Base-by-base conservation (phyloP, 2,797 vertebrate genomes). In the Anomalospiza imberbis region DNA sequence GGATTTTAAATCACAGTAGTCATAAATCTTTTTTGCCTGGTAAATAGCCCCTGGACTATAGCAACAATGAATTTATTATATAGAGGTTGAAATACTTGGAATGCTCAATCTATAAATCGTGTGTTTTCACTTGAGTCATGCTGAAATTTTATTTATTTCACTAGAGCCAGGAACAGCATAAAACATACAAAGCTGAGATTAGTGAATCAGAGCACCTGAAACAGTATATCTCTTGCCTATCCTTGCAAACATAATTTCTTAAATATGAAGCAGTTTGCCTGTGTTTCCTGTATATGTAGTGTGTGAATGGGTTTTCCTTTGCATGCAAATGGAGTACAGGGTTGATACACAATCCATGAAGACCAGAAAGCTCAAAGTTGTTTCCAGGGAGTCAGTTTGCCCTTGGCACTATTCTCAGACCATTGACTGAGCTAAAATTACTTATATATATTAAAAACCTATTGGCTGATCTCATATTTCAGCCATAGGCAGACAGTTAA, bases 131-230 rank as follows among this genome's bases (percentile, higher is more conserved):
- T 83, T 74, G n/a, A 91, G 44, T 73, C 40, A 42, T 60, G 62
- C 47, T 86, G 66, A 91, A 92, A 87, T 89, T 53, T 61, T 15
- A 74, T 89, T 85, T 82, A 75, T 81, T 85, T 91, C 45, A 76
- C 51, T n/a, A 26, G n/a, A 13, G 48, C 16, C 55, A 45, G 40
- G 57, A 70, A 73, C n/a, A 89, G 45, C 29, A 42, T 48, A 63
- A 71, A 71, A 84, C 21, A 17, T 44, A 63, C 17, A 77, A 70
- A 91, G 53, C 72, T 80, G 82, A 74, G 48, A 83, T 34, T 29
- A 61, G 34, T 90, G 87, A 81, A 67, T 89, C 65, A 74, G 26
- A 77, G n/a, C 31, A 63, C 31, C n/a, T 45, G 31, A 85, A 62
- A 68, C 70, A 66, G 1, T 53, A 26, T 50, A 76, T 89, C 20